Evolutionary conservation across 1,140 invertebrate genomes (phyloP), one percentile per base, ranked within the genome.

Genomic region (Polyergus mexicanus): DNA sequence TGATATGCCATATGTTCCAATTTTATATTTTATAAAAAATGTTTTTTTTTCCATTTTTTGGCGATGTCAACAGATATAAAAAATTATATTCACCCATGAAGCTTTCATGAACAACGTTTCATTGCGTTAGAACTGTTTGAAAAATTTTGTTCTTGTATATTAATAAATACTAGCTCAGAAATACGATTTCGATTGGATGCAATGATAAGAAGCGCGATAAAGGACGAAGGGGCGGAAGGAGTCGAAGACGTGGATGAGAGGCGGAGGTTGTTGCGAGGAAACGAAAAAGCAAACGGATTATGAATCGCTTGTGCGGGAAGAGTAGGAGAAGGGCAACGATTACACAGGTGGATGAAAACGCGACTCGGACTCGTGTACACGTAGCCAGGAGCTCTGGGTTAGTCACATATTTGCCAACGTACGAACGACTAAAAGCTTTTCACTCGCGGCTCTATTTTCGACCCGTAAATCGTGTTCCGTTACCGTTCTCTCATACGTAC

Each of bases 381-480:
- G 68, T 75, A 58, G 56, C 85, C 84, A 68, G 60, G 71, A 87
- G 87, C 86, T 84, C 62, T 81, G 83, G 78, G 85, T 88, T 90
- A 90, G 88, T 91, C 89, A 91, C 88, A 92, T 93, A 93, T 92
- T 93, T 93, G 90, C 92, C 84, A 86, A 92, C 88, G 85, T 89
- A 90, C 86, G 86, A 90, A 90, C 86, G 90, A 92, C 92, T 93
- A 93, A 93, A 93, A 93, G 92, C 92, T 93, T 93, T 93, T 92
- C 87, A 87, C 86, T 88, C 87, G 89, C 75, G 74, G 76, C 87
- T 91, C 88, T 88, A 92, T 93, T 93, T 93, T 91, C 88, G 74
- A 87, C 85, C 71, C 85, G 88, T 86, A 92, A 93, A 93, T 91
- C 91, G 86, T 86, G 90, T 88, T 93, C 86, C 74, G 76, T 91